phyloP scores from a whole-genome alignment of 1,140 invertebrate genomes.

The Pentalonia nigronervosa region DNA sequence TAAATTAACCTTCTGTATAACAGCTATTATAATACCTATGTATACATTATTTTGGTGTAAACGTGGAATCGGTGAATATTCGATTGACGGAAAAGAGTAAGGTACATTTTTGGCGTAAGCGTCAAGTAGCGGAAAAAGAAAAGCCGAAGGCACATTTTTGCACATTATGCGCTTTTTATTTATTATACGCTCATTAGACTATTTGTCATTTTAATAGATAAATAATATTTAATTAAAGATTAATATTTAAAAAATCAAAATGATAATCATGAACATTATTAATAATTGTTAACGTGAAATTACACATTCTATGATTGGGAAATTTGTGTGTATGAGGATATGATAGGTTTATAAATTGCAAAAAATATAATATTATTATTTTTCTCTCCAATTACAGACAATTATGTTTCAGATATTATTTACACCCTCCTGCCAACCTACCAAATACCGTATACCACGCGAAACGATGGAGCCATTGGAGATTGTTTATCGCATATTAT shows the following conservation, averaged over 20 bases:
- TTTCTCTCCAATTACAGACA: neutral
- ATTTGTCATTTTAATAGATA: no score
- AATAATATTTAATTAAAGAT: no score
- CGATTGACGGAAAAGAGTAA: neutral
- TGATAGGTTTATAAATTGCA: neutral
- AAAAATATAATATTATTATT: neutral
- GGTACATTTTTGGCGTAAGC: neutral
- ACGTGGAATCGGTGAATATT: no score
- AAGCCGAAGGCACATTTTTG: no score
- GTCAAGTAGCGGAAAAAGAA: neutral
- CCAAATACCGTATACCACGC: neutral
- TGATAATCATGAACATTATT: no score
- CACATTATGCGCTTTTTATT: no score
- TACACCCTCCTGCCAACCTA: neutral
- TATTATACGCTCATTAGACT: no score
- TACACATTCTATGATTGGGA: neutral
- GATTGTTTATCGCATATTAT: slow-evolving; percentile 43
- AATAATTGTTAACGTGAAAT: neutral
- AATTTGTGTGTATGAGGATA: neutral
- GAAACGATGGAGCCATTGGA: neutral
- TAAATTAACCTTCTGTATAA: no score
- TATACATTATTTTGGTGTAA: no score
- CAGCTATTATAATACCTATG: no score
- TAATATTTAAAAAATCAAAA: no score
- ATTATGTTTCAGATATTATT: neutral